Percentiles rank a stretch among this genome's conserved stretches.
Evolutionary conservation across 2,888 invertebrate species (phyloP).

Genomic region (Calameuta idolon): DNA sequence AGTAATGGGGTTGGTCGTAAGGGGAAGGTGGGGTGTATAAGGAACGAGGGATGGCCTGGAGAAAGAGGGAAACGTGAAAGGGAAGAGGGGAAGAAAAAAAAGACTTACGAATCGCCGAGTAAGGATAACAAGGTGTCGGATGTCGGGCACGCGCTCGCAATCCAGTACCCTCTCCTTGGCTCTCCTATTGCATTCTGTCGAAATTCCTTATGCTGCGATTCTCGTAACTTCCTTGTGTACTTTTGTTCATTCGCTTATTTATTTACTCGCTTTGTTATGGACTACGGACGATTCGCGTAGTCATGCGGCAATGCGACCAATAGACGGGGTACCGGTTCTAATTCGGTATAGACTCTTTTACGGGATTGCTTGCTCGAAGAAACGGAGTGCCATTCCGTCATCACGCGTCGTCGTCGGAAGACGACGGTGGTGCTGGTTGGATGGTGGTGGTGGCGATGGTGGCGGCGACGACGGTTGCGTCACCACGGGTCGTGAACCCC

Average conservation of each 20-base stretch:
- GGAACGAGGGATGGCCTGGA: not conserved
- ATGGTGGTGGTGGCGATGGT: too few species aligned
- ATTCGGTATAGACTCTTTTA: not conserved
- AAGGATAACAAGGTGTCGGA: not conserved
- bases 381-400: not conserved
- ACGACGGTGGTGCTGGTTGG: not conserved
- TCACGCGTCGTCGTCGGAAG: not conserved
- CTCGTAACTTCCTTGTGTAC: not conserved
- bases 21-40: not conserved
- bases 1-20: not conserved
- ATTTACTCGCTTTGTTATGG: not conserved
- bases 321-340: not conserved
- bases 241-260: not conserved
- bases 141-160: not conserved
- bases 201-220: not conserved
- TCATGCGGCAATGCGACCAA: not conserved
- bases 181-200: not conserved
- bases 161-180: not conserved
- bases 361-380: not conserved
- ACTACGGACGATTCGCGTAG: not conserved
- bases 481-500: not conserved
- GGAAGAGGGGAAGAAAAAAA: not conserved
- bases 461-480: not conserved
- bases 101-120: not conserved
- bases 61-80: not conserved